These are phyloP conservation scores for Microcebus murinus DNA, from an alignment of 2,113 vertebrate species.

Conservation along the genomic window DNA sequence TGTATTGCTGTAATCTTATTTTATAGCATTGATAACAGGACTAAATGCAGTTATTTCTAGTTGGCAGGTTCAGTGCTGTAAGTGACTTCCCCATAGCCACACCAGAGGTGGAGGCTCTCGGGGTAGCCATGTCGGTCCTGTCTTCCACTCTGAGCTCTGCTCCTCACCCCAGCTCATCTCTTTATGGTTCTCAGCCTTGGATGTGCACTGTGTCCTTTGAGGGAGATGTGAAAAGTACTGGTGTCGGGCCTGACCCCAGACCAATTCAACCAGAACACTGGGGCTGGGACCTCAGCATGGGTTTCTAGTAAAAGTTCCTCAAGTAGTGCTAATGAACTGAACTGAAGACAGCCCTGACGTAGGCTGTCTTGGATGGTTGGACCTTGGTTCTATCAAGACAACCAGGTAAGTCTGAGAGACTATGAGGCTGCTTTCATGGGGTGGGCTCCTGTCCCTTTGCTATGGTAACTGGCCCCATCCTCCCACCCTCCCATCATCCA, in stretches of 20 bases:
- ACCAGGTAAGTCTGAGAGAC: not conserved
- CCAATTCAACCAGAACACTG: not conserved
- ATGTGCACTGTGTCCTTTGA: not conserved
- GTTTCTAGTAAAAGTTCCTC: not conserved
- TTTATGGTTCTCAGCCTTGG: not conserved
- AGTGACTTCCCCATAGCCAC: not conserved
- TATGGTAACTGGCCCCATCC: rapidly evolving
- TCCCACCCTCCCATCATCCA: not conserved
- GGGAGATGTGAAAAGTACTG: not conserved
- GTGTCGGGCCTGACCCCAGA: not conserved
- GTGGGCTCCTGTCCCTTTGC: not conserved
- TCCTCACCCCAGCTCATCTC: not conserved
- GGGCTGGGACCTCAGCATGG: not conserved
- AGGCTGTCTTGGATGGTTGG: not conserved
- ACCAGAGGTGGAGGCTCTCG: not conserved
- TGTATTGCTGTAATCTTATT: not conserved
- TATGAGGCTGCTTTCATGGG: not conserved
- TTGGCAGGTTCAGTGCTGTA: not conserved
- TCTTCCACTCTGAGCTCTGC: not conserved
- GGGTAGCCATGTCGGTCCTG: not conserved
- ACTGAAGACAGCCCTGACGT: not conserved
- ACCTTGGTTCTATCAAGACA: not conserved
- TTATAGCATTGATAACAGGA: no score
- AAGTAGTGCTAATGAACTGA: not conserved
- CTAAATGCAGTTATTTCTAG: not conserved